Evolutionary conservation across 30 jellyfish, hydroid and myxozoan genomes (phyloP).

Genomic region (Mastigias papua): DNA sequence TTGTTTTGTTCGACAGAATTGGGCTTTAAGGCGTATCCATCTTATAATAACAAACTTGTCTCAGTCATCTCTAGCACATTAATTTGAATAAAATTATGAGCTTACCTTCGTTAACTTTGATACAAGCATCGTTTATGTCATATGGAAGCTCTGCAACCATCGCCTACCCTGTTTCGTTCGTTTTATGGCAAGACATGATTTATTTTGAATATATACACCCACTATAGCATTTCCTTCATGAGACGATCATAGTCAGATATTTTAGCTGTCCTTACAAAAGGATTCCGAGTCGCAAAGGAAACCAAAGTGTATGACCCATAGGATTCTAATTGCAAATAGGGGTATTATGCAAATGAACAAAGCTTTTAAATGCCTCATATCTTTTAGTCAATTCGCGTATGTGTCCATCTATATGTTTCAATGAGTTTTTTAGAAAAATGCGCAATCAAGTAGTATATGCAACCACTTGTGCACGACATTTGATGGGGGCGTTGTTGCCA

Average conservation of each 20-base stretch:
- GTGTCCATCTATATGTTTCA: neutral
- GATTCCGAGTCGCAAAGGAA: neutral
- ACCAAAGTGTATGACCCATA: neutral
- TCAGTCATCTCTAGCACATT: neutral
- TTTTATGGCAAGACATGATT: neutral
- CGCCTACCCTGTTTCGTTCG: neutral
- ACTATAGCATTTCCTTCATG: constrained; percentile 1
- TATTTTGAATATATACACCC: neutral
- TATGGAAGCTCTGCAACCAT: neutral
- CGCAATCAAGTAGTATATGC: neutral
- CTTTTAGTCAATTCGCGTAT: neutral
- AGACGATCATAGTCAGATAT: neutral
- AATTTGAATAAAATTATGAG: neutral
- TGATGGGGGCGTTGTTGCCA: neutral
- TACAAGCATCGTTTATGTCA: neutral
- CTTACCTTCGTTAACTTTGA: neutral
- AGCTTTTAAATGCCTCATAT: neutral
- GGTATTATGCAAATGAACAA: neutral
- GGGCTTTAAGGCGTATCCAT: too few relatives aligned
- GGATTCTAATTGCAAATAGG: neutral
- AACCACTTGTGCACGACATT: neutral
- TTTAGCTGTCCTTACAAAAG: neutral
- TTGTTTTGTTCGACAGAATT: too few relatives aligned
- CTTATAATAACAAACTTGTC: too few relatives aligned
- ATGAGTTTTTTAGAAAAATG: neutral